A percentile compares a stretch with the other conserved stretches of the same genome.
Conservation (phyloP, 2,888 invertebrate genomes). For the Oligia fasciuncula region DNA sequence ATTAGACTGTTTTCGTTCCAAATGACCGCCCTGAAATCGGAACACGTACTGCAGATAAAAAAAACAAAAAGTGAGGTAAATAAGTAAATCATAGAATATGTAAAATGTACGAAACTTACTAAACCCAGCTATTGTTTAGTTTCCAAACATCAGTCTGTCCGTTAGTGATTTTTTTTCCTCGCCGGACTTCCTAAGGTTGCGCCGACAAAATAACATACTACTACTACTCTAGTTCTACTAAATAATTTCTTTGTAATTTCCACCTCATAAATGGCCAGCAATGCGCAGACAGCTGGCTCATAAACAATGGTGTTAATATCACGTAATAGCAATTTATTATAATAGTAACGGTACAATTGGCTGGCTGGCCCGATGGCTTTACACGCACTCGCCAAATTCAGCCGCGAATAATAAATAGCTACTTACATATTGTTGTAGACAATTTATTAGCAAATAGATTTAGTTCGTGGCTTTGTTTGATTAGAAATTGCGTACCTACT, state of each 20-base stretch:
- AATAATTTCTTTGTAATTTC: conserved; percentile 19
- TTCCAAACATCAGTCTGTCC: background rate
- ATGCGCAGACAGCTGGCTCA: conserved; percentile 12
- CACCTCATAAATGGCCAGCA: conserved; percentile 5
- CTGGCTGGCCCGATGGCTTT: background rate
- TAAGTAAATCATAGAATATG: conserved; percentile 18
- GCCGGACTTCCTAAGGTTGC: background rate
- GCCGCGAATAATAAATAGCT: conserved; percentile 51
- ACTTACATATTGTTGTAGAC: conserved; percentile 12
- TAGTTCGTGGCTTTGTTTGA: background rate
- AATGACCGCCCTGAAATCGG: background rate
- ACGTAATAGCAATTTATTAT: conserved; percentile 39
- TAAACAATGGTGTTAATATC: conserved; percentile 44
- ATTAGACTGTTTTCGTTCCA: background rate
- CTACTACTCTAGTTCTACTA: background rate
- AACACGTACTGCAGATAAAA: background rate
- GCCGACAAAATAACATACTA: background rate
- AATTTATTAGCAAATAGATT: conserved; percentile 22
- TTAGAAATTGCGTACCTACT: conserved; percentile 2
- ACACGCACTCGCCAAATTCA: conserved; percentile 46
- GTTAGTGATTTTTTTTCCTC: background rate
- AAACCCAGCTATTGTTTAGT: conserved; percentile 6
- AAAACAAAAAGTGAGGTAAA: conserved; percentile 6
- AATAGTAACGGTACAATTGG: conserved; percentile 43
- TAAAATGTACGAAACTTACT: background rate